phyloP scores from a whole-genome alignment of 2,888 invertebrate species.

The Diplazon laetatorius region DNA sequence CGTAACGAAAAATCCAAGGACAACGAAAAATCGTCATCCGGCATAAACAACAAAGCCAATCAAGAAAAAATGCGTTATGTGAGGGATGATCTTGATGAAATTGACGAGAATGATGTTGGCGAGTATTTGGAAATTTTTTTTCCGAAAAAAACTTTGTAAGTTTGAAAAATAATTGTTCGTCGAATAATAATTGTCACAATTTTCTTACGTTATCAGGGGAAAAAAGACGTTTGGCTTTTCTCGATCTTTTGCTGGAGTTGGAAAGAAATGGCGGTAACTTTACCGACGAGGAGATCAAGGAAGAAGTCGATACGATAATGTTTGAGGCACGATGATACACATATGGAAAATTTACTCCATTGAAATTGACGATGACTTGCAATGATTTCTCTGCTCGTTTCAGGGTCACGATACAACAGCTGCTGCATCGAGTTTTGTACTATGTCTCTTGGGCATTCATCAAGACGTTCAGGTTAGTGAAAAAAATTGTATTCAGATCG shows the following conservation, averaged over 20 bases:
- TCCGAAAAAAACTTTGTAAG: not conserved
- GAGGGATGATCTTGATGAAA: slow-evolving; percentile 83
- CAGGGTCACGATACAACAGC: slow-evolving; percentile 93
- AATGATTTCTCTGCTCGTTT: slow-evolving; percentile 52
- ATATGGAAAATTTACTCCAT: not conserved
- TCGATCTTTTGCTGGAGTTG: slow-evolving; percentile 92
- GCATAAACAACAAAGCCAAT: slow-evolving; percentile 69
- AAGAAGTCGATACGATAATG: slow-evolving; percentile 94
- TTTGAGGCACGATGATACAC: slow-evolving; percentile 86
- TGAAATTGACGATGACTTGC: slow-evolving; percentile 1
- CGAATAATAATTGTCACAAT: not conserved
- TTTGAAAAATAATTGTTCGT: not conserved
- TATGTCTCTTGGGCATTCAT: slow-evolving; percentile 90
- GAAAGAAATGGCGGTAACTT: slow-evolving; percentile 89
- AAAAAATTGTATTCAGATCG: no score
- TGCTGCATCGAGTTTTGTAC: slow-evolving; percentile 91
- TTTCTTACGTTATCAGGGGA: slow-evolving; percentile 84
- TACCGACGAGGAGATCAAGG: slow-evolving; percentile 90
- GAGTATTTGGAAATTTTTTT: slow-evolving; percentile 60
- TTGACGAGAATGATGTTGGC: slow-evolving; percentile 82
- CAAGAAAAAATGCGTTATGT: slow-evolving; percentile 76
- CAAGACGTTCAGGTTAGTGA: slow-evolving; percentile 86
- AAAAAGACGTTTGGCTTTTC: slow-evolving; percentile 93
- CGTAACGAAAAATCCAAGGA: slow-evolving; percentile 40
- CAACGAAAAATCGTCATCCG: slow-evolving; percentile 69